Conservation (phyloP, 2,113 vertebrate species). For the Tetraodon nigroviridis region DNA sequence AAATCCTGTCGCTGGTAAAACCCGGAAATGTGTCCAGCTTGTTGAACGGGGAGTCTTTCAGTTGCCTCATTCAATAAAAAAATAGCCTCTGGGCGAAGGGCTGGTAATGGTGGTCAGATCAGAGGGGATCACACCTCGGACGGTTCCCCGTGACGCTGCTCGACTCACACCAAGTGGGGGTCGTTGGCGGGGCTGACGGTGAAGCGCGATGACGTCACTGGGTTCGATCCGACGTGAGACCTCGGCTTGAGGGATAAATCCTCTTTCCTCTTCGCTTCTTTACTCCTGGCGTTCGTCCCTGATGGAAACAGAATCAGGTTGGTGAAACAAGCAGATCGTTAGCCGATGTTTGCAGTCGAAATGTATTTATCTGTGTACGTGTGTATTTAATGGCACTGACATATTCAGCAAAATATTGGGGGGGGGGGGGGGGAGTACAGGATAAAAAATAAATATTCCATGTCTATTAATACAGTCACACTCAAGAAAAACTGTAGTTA, state of each 20-base stretch:
- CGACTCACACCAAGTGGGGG: conserved; percentile 73
- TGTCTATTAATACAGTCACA: conserved; percentile 34
- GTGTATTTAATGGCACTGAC: not conserved
- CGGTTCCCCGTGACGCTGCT: conserved; percentile 28
- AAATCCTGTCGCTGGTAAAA: conserved; percentile 72
- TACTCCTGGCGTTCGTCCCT: conserved; percentile 76
- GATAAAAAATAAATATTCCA: conserved; percentile 16
- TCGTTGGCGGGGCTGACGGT: conserved; percentile 88
- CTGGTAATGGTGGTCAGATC: conserved; percentile 59
- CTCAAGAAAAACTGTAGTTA: conserved; percentile 20
- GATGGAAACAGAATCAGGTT: conserved; percentile 7
- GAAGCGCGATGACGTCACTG: conserved; percentile 83
- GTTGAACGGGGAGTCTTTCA: conserved; percentile 67
- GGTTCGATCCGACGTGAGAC: conserved; percentile 60
- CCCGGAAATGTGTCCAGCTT: conserved; percentile 72
- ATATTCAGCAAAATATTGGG: not conserved
- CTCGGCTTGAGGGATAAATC: conserved; percentile 77
- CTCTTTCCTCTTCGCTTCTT: conserved; percentile 83
- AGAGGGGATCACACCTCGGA: conserved; percentile 46
- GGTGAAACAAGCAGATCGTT: not conserved
- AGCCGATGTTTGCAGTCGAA: not conserved
- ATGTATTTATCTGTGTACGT: not conserved
- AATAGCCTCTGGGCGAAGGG: conserved; percentile 74
- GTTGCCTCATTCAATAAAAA: conserved; percentile 69
- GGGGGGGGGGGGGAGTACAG: not conserved